These are phyloP conservation scores for Centruroides sculpturatus DNA, from an alignment of 1,140 invertebrate species.

Conservation along the genomic window DNA sequence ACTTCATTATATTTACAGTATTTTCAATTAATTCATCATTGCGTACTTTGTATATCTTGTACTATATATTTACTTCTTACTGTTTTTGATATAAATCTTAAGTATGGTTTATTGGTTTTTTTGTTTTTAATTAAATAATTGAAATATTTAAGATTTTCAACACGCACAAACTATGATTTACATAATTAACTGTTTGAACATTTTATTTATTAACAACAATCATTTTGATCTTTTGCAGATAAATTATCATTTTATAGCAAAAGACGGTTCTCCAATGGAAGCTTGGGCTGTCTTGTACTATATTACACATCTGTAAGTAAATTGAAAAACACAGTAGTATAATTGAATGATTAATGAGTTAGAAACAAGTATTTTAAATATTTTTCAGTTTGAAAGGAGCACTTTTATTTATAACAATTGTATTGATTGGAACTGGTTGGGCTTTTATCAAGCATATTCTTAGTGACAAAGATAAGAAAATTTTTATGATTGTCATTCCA, in stretches of 20 bases:
- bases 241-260: constrained; percentile 92
- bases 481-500: constrained; percentile 98
- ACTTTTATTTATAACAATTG: constrained; percentile 88
- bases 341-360: not conserved
- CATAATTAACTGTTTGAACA: too few species aligned
- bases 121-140: too few species aligned
- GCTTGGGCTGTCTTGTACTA: constrained; percentile 96
- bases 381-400: constrained; percentile 63
- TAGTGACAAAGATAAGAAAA: constrained; percentile 88
- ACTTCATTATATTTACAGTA: too few species aligned
- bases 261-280: constrained; percentile 83
- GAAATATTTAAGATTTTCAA: too few species aligned
- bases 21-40: too few species aligned
- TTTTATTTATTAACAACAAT: too few species aligned
- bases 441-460: constrained; percentile 97
- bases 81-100: too few species aligned
- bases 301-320: constrained; percentile 76
- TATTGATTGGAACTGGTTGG: constrained; percentile 95
- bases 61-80: too few species aligned
- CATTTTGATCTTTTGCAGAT: constrained; percentile 34
- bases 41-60: too few species aligned
- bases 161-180: too few species aligned
- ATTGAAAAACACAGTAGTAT: not conserved
- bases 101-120: too few species aligned
- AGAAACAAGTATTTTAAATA: not conserved